A percentile compares a stretch with the other conserved stretches of the same genome.
Conservation (phyloP, 2,797 vertebrate genomes). For the Poeciliopsis gracilis region DNA sequence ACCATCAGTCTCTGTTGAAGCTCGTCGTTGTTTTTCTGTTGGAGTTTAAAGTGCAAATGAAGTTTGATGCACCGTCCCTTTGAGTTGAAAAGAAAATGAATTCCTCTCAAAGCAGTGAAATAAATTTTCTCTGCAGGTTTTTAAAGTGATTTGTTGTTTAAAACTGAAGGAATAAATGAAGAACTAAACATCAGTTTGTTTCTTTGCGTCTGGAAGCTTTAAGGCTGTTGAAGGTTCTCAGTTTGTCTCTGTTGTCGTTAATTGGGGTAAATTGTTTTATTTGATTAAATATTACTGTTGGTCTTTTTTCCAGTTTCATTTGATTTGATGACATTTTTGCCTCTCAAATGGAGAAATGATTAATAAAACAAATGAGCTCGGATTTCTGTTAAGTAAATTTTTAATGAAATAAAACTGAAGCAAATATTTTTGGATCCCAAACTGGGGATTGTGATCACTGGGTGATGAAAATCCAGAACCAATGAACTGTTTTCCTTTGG, state of each 20-base stretch:
- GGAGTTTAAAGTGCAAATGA: background rate
- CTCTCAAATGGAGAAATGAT: no score
- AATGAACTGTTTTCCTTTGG: background rate
- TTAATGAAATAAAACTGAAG: background rate
- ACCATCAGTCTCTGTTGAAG: background rate
- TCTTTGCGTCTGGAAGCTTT: background rate
- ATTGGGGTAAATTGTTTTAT: background rate
- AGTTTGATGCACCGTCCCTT: background rate
- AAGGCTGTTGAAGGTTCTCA: background rate
- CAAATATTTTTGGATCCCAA: background rate
- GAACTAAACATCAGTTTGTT: background rate
- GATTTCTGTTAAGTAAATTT: background rate
- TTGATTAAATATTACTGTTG: background rate
- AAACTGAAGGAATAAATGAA: conserved; percentile 7
- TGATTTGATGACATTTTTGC: no score
- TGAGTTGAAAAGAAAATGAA: background rate
- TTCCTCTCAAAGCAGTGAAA: background rate
- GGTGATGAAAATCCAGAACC: background rate
- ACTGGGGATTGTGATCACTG: background rate
- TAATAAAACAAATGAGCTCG: background rate
- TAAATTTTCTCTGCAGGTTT: background rate
- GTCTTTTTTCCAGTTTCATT: background rate
- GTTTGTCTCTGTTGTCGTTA: background rate
- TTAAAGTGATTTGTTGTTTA: background rate
- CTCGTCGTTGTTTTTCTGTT: background rate